A percentile compares a stretch with the other conserved stretches of the same genome.
phyloP scores from a whole-genome alignment of 1,140 invertebrate species.

The Eumeta japonica region DNA sequence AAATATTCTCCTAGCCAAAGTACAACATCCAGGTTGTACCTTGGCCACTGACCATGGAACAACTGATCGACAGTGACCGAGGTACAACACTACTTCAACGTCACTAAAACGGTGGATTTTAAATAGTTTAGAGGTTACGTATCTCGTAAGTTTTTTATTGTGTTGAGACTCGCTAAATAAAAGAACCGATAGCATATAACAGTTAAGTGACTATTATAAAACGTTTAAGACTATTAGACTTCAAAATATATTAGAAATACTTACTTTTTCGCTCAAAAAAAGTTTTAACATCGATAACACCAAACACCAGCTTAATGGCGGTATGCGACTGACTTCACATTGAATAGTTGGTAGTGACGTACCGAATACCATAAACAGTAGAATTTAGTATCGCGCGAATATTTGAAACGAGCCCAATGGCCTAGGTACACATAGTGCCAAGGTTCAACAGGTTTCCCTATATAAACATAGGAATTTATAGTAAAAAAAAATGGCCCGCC shows the following conservation, averaged over 20 bases:
- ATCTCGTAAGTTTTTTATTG: constrained; percentile 10
- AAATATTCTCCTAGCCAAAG: constrained; percentile 11
- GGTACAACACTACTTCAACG: constrained; percentile 14
- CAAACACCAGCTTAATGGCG: too few species aligned
- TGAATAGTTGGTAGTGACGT: constrained; percentile 7
- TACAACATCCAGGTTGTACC: constrained; percentile 11
- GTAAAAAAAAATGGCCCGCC: too few species aligned
- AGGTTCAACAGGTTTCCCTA: constrained; percentile 7
- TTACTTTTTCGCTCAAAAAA: too few species aligned
- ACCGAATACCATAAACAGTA: too few species aligned
- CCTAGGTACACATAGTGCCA: constrained; percentile 10
- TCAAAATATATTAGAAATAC: too few species aligned
- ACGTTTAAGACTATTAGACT: too few species aligned
- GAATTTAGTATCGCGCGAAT: constrained; percentile 8
- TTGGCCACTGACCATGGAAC: constrained; percentile 11
- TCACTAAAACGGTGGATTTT: constrained; percentile 11
- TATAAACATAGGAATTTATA: too few species aligned
- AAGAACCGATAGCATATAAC: constrained; percentile 13
- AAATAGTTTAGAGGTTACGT: too few species aligned
- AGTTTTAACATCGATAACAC: too few species aligned
- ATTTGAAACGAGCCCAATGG: constrained; percentile 8
- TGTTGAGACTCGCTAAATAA: constrained; percentile 12
- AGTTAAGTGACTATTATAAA: too few species aligned
- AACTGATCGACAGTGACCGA: constrained; percentile 12
- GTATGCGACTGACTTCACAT: constrained; percentile 9